Percentiles rank a stretch among this genome's conserved stretches.
phyloP scores from a whole-genome alignment of 2,797 vertebrate genomes.

The Girardinus metallicus region DNA sequence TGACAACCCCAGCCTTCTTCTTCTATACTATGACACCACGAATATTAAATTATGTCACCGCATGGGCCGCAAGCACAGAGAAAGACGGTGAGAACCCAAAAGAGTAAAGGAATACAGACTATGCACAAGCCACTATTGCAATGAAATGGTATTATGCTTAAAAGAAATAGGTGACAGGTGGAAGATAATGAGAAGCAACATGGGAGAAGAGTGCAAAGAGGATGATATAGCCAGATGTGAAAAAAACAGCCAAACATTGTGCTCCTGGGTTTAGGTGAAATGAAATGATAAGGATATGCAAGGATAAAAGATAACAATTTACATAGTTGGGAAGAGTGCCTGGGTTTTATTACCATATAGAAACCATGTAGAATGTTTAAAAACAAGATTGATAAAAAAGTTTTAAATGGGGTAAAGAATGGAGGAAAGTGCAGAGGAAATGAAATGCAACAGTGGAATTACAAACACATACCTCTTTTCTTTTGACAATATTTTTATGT shows the following conservation, averaged over 20 bases:
- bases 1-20: slow-evolving; percentile 76
- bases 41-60: slow-evolving; percentile 79
- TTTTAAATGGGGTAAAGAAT: slow-evolving; percentile 9
- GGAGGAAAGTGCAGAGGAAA: slow-evolving; percentile 23
- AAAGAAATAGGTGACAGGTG: slow-evolving; percentile 20
- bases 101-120: slow-evolving; percentile 27
- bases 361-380: slow-evolving; percentile 29
- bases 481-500: slow-evolving; percentile 27
- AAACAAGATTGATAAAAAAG: slow-evolving; percentile 11
- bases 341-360: slow-evolving; percentile 40
- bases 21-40: slow-evolving; percentile 77
- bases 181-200: slow-evolving; percentile 10
- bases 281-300: slow-evolving; percentile 51
- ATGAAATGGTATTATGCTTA: slow-evolving; percentile 26
- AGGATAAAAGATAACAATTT: slow-evolving; percentile 47
- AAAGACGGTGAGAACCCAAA: slow-evolving; percentile 17
- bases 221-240: slow-evolving; percentile 47
- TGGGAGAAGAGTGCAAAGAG: slow-evolving; percentile 22
- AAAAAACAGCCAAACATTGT: slow-evolving; percentile 54
- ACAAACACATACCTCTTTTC: slow-evolving; percentile 41
- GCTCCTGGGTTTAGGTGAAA: slow-evolving; percentile 64
- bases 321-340: slow-evolving; percentile 35
- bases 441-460: slow-evolving; percentile 41
- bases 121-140: slow-evolving; percentile 35
- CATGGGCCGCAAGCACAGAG: slow-evolving; percentile 40